Conservation (phyloP, 1,140 invertebrate genomes). For the Bombus huntii region DNA sequence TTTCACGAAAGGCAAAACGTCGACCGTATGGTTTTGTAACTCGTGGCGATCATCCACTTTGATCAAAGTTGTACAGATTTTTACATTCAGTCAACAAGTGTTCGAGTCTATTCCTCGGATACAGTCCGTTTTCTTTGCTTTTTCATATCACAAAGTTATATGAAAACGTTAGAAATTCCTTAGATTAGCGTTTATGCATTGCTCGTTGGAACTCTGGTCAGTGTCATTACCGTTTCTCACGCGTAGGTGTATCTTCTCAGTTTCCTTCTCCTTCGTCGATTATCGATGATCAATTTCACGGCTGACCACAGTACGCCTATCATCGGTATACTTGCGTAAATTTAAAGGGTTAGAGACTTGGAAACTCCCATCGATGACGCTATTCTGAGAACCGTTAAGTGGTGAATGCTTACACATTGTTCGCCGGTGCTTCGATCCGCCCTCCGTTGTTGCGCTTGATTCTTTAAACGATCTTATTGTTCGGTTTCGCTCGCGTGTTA, state of each 20-base stretch:
- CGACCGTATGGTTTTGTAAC: conserved; percentile 41
- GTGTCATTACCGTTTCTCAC: conserved; percentile 54
- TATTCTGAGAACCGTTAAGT: conserved; percentile 59
- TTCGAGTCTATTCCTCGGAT: neutral
- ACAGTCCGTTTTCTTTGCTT: too few species aligned
- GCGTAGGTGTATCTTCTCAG: conserved; percentile 31
- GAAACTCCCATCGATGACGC: conserved; percentile 58
- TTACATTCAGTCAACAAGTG: conserved; percentile 8
- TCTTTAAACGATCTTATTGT: conserved; percentile 61
- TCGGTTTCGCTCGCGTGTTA: conserved; percentile 53
- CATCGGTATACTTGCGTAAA: conserved; percentile 54
- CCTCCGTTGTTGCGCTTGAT: conserved; percentile 61
- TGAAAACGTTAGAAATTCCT: neutral
- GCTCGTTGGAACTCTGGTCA: neutral
- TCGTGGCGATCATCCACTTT: conserved; percentile 30
- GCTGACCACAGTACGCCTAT: conserved; percentile 42
- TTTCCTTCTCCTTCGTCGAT: conserved; percentile 19
- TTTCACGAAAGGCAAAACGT: conserved; percentile 52
- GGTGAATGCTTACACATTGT: conserved; percentile 50
- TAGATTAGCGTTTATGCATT: neutral
- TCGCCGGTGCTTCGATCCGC: conserved; percentile 55
- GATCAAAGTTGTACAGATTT: conserved; percentile 14
- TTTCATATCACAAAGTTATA: neutral
- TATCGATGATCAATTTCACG: conserved; percentile 31
- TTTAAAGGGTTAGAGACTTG: conserved; percentile 57